Conservation (phyloP, 2,888 invertebrate species). For the Graphium colonna region DNA sequence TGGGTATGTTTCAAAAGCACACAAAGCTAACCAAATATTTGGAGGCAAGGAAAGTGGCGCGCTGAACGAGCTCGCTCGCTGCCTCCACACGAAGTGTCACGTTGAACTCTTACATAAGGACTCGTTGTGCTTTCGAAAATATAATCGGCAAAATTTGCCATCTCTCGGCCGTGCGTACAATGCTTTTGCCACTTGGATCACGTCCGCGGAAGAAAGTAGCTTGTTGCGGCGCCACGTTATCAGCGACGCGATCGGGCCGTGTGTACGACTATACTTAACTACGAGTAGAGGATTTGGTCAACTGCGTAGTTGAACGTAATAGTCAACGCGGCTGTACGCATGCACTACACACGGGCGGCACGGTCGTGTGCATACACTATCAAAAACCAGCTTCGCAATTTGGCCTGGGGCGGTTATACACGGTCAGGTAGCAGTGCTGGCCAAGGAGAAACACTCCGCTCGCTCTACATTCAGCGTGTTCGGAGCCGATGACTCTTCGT, state of each 20-base stretch:
- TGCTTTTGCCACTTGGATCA: conserved; percentile 47
- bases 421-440: conserved; percentile 52
- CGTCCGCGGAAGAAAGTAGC: conserved; percentile 54
- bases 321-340: conserved; percentile 7
- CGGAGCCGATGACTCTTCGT: conserved; percentile 74
- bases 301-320: conserved; percentile 16
- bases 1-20: conserved; percentile 27
- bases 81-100: conserved; percentile 68
- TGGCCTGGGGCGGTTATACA: conserved; percentile 48
- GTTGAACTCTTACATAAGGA: conserved; percentile 79
- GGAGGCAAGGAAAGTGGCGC: conserved; percentile 72
- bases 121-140: conserved; percentile 75
- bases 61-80: conserved; percentile 56
- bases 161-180: conserved; percentile 52
- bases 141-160: conserved; percentile 61
- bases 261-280: conserved; percentile 18
- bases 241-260: conserved; percentile 31
- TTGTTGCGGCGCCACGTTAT: conserved; percentile 36
- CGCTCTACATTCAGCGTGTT: conserved; percentile 70
- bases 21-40: conserved; percentile 63
- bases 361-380: conserved; percentile 24
- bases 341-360: conserved; percentile 7
- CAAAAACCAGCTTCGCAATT: conserved; percentile 41
- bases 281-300: conserved; percentile 7
- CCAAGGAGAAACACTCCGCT: conserved; percentile 65